A percentile compares a stretch with the other conserved stretches of the same genome.
phyloP scores from a whole-genome alignment of 2,888 invertebrate species.

The Nomada fucata region DNA sequence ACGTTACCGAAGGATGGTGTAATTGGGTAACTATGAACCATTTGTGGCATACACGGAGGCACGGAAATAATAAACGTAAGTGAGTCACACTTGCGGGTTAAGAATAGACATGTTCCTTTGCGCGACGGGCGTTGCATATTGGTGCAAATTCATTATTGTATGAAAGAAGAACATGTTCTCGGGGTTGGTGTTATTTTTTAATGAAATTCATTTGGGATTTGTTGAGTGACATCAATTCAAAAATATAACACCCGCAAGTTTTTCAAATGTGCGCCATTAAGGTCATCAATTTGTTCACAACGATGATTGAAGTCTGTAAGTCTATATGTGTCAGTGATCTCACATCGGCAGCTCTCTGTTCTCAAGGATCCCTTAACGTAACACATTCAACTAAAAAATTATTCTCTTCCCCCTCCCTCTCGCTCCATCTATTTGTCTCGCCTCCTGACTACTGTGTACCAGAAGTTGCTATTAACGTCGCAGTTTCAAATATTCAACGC shows the following conservation, averaged over 20 bases:
- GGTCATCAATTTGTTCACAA: slow-evolving; percentile 9
- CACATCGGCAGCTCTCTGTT: slow-evolving; percentile 39
- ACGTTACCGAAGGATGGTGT: slow-evolving; percentile 21
- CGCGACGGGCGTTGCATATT: background rate
- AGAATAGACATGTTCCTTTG: slow-evolving; percentile 44
- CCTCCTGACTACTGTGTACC: too few species aligned
- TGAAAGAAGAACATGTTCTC: background rate
- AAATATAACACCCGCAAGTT: background rate
- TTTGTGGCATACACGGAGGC: slow-evolving; percentile 38
- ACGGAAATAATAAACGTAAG: slow-evolving; percentile 50
- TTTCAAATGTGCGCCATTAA: slow-evolving; percentile 23
- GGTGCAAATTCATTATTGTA: background rate
- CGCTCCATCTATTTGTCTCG: background rate
- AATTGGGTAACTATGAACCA: slow-evolving; percentile 46
- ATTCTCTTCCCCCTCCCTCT: background rate
- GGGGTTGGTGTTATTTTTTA: background rate
- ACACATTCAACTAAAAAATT: slow-evolving; percentile 30
- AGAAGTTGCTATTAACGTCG: too few species aligned
- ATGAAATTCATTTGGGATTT: too few species aligned
- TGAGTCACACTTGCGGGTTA: slow-evolving; percentile 51
- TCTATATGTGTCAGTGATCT: slow-evolving; percentile 66
- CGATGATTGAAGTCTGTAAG: slow-evolving; percentile 30
- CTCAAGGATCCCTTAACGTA: slow-evolving; percentile 49
- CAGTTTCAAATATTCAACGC: background rate
- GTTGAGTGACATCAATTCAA: background rate